Percentiles rank a stretch among this genome's conserved stretches.
phyloP scores from a whole-genome alignment of 2,888 invertebrate species.

The Drosophila heteroneura region DNA sequence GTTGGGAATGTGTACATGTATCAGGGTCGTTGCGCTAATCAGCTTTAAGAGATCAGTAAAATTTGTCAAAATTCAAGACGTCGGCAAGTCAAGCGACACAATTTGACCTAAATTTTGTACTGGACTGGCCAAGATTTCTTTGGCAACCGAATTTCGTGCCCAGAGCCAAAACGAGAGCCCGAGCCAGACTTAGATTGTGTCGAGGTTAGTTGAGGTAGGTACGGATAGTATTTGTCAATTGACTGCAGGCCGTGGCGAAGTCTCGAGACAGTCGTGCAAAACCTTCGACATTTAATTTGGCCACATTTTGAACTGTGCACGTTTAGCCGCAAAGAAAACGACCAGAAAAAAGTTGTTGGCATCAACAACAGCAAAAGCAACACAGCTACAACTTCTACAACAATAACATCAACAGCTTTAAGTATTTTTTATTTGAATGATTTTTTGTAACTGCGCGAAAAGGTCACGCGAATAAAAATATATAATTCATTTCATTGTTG shows the following conservation, averaged over 20 bases:
- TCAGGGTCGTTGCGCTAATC: conserved; percentile 63
- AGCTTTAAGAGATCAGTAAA: conserved; percentile 49
- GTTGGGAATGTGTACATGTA: conserved; percentile 24
- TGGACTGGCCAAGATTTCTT: conserved; percentile 57
- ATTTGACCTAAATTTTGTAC: conserved; percentile 68
- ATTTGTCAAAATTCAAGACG: conserved; percentile 58
- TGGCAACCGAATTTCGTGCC: conserved; percentile 59
- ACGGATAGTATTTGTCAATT: conserved; percentile 73
- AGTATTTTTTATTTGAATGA: conserved; percentile 34
- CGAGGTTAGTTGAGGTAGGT: conserved; percentile 61
- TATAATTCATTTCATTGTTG: conserved; percentile 46
- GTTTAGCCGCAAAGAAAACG: conserved; percentile 68
- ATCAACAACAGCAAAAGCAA: conserved; percentile 17
- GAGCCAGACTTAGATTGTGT: conserved; percentile 43
- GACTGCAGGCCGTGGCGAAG: conserved; percentile 35
- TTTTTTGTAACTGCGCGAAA: conserved; percentile 73
- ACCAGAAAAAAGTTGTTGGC: conserved; percentile 58
- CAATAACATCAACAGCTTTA: conserved; percentile 24
- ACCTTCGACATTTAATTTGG: conserved; percentile 80
- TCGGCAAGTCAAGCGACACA: conserved; percentile 65
- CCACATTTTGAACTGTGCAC: conserved; percentile 69
- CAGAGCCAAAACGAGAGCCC: conserved; percentile 22
- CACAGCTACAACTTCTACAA: conserved; percentile 13
- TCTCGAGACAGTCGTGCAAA: conserved; percentile 72
- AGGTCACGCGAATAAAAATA: conserved; percentile 64